Evolutionary conservation across 2,113 vertebrate genomes (phyloP).

Genomic region (Nesoenas mayeri): DNA sequence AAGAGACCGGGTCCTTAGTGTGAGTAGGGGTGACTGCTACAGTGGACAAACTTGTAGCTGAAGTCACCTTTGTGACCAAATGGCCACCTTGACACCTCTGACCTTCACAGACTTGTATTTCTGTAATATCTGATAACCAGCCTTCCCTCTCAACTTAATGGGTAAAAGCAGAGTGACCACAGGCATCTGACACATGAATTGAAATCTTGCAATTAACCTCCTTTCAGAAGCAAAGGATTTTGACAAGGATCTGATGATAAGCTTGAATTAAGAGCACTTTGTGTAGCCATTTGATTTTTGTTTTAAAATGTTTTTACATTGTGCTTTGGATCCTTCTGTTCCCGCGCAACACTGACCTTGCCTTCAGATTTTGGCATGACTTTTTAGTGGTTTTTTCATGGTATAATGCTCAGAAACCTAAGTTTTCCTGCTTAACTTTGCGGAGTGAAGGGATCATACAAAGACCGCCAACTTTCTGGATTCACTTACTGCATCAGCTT

Average conservation of each 20-base stretch:
- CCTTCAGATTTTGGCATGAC: neutral
- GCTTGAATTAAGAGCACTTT: neutral
- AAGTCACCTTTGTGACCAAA: neutral
- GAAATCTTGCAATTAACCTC: neutral
- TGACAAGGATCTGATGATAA: neutral
- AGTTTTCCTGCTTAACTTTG: neutral
- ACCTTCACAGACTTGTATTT: neutral
- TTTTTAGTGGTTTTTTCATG: neutral
- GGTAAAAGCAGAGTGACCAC: neutral
- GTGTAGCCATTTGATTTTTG: neutral
- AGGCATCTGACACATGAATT: neutral
- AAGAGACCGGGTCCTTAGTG: neutral
- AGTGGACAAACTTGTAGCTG: neutral
- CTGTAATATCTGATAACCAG: neutral
- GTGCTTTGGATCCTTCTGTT: neutral
- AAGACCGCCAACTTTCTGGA: neutral
- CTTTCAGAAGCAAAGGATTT: neutral
- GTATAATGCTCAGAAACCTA: neutral
- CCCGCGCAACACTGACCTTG: accelerated
- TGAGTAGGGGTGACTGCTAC: neutral
- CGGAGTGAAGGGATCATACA: neutral
- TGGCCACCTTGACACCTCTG: neutral
- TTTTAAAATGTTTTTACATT: neutral
- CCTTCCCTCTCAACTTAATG: neutral
- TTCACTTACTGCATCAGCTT: constrained; percentile 10